Evolutionary conservation across 1,140 invertebrate species (phyloP).

Genomic region (Trialeurodes vaporariorum): DNA sequence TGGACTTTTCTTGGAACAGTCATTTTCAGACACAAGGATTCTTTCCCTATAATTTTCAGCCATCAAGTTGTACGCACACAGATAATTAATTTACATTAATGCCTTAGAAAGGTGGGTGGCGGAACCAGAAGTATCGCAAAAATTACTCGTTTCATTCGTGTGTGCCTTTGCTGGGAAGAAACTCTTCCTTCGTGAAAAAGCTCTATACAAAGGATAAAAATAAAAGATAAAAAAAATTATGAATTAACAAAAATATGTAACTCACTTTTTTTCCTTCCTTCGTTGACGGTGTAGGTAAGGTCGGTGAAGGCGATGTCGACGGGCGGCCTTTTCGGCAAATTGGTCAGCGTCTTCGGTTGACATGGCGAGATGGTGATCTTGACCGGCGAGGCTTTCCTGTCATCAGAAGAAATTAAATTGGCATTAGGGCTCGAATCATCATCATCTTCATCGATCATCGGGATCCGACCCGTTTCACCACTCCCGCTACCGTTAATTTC

Average conservation of each 20-base stretch:
- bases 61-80: no score
- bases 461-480: neutral
- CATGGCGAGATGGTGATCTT: slow-evolving; percentile 28
- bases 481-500: neutral
- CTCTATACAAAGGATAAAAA: no score
- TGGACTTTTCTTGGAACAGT: no score
- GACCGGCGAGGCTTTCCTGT: slow-evolving; percentile 22
- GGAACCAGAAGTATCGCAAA: no score
- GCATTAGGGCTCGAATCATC: neutral
- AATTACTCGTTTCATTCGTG: no score
- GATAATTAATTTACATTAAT: no score
- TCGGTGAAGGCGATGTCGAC: slow-evolving; percentile 79
- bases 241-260: slow-evolving; percentile 27
- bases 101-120: no score
- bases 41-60: no score
- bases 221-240: no score
- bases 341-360: slow-evolving; percentile 61
- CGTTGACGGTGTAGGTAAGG: slow-evolving; percentile 71
- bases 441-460: neutral
- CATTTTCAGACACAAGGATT: no score
- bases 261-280: slow-evolving; percentile 67
- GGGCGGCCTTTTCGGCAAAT: slow-evolving; percentile 69
- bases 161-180: no score
- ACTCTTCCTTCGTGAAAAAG: no score
- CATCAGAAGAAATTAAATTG: slow-evolving; percentile 10